These are phyloP conservation scores for Orthosia gothica DNA, from an alignment of 2,888 invertebrate genomes.

Conservation along the genomic window DNA sequence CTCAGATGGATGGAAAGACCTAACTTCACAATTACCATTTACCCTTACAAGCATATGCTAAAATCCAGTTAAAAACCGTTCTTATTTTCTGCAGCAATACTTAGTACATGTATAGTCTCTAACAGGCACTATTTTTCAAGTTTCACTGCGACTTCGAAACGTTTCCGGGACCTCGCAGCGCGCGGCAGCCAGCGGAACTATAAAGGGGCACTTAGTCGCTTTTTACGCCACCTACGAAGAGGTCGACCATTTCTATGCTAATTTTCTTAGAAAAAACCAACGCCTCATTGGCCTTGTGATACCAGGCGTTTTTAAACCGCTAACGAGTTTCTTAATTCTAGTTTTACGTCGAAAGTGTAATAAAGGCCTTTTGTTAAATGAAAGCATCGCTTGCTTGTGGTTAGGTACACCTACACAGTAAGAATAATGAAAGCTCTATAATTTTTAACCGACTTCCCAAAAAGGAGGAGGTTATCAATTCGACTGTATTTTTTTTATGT, in stretches of 20 bases:
- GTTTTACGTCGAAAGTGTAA: constrained; percentile 17
- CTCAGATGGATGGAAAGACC: neutral
- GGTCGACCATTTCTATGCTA: constrained; percentile 51
- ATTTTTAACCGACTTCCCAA: too few relatives aligned
- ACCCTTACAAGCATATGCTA: neutral
- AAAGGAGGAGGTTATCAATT: too few relatives aligned
- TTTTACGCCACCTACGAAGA: constrained; percentile 33
- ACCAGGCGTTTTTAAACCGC: constrained; percentile 22
- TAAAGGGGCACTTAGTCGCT: constrained; percentile 44
- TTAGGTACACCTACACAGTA: too few relatives aligned
- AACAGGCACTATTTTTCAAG: constrained; percentile 10
- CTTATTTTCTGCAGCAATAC: neutral
- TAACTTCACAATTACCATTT: neutral
- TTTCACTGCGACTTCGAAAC: constrained; percentile 20
- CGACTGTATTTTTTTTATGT: too few relatives aligned
- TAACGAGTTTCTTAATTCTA: constrained; percentile 36
- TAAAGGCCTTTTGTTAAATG: constrained; percentile 21
- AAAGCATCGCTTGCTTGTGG: neutral
- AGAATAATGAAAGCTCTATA: too few relatives aligned
- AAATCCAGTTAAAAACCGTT: neutral
- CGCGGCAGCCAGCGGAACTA: constrained; percentile 29
- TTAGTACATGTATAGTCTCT: neutral
- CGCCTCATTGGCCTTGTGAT: constrained; percentile 38
- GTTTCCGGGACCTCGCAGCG: constrained; percentile 9
- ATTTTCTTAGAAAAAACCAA: constrained; percentile 40